Percentiles rank a stretch among this genome's conserved stretches.
phyloP scores from a whole-genome alignment of 2,113 vertebrate species.

The Morone chrysops region DNA sequence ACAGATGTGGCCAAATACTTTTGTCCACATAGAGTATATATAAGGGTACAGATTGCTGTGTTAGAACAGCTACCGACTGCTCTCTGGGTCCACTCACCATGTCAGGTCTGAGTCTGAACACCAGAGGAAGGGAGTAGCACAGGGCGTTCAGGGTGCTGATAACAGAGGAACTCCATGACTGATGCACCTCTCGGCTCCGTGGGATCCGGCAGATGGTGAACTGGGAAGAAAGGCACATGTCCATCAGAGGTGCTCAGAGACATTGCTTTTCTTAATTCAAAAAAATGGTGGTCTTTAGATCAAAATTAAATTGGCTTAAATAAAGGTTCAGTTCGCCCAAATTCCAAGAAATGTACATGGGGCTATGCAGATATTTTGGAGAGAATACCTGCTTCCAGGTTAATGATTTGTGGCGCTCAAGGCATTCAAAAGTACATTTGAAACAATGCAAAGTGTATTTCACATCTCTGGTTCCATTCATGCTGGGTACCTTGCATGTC shows the following conservation, averaged over 20 bases:
- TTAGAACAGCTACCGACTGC: not conserved
- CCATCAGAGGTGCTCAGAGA: not conserved
- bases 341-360: not conserved
- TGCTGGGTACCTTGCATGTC: not conserved
- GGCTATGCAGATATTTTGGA: not conserved
- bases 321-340: not conserved
- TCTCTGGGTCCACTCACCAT: constrained; percentile 87
- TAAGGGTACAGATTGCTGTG: not conserved
- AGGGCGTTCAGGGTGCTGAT: constrained; percentile 87
- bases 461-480: not conserved
- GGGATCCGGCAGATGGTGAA: constrained; percentile 89
- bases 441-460: not conserved
- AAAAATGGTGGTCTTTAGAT: too few species aligned
- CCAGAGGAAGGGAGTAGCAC: constrained; percentile 87
- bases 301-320: not conserved
- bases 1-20: too few species aligned
- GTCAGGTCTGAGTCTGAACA: constrained; percentile 90
- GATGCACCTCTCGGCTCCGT: constrained; percentile 93
- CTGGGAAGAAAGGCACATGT: constrained; percentile 70
- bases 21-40: not conserved
- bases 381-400: not conserved
- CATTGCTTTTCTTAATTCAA: not conserved
- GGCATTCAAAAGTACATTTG: too few species aligned
- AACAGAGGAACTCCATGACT: constrained; percentile 90
- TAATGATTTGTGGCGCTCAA: not conserved